phyloP scores from a whole-genome alignment of 2,797 vertebrate genomes.

The Carapus acus region DNA sequence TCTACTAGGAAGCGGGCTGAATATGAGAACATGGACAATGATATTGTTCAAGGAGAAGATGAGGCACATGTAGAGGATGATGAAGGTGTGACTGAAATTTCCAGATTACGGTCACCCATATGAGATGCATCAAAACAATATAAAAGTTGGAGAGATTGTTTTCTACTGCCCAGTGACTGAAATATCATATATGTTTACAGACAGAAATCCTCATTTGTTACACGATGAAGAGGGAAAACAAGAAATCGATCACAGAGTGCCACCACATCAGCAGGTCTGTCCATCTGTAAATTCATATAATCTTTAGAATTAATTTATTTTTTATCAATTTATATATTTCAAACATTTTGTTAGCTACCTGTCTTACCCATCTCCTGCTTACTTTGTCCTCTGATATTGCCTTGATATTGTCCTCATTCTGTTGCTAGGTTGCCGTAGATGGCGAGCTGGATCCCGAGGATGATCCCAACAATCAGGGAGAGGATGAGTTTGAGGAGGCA shows the following conservation, averaged over 20 bases:
- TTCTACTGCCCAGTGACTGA: no score
- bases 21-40: constrained; percentile 81
- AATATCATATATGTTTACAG: constrained; percentile 39
- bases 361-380: no score
- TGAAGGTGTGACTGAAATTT: constrained; percentile 71
- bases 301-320: background rate
- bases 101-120: no score
- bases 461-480: constrained; percentile 98
- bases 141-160: background rate
- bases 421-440: constrained; percentile 68
- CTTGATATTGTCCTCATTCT: background rate
- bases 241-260: constrained; percentile 48
- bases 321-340: no score
- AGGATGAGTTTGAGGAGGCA: constrained; percentile 97
- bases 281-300: constrained; percentile 6
- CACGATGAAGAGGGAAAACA: constrained; percentile 53
- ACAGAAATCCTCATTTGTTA: constrained; percentile 49
- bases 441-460: constrained; percentile 89
- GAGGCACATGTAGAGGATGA: constrained; percentile 73
- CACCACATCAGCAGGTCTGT: constrained; percentile 55
- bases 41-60: constrained; percentile 80
- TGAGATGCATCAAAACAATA: background rate
- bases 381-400: background rate
- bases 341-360: no score
- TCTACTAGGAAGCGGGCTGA: constrained; percentile 74